Conservation (phyloP, 1,140 invertebrate genomes). For the Euschistus heros region DNA sequence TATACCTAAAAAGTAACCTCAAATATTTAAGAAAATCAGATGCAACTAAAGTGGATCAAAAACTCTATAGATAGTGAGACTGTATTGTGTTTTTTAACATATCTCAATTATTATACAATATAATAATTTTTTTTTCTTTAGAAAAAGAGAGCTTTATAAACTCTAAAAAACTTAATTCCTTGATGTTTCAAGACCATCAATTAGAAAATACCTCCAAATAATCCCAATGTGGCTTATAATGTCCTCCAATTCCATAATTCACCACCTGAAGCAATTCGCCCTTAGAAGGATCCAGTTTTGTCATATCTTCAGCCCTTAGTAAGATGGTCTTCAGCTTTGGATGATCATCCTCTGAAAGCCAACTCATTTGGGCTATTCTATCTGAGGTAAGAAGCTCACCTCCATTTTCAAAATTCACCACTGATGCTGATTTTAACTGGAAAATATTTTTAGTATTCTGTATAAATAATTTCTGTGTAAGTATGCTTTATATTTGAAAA, state of each 20-base stretch:
- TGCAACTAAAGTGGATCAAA: too few relatives aligned
- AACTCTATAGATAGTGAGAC: too few relatives aligned
- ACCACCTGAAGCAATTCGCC: conserved; percentile 94
- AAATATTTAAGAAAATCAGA: too few relatives aligned
- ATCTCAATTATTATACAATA: too few relatives aligned
- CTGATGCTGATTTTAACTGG: conserved; percentile 85
- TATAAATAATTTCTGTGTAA: too few relatives aligned
- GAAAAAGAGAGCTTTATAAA: too few relatives aligned
- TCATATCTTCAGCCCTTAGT: conserved; percentile 63
- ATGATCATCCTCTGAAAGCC: conserved; percentile 80
- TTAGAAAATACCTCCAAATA: conserved; percentile 62
- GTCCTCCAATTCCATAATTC: conserved; percentile 96
- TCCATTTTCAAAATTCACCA: conserved; percentile 90
- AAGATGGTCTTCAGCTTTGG: conserved; percentile 64
- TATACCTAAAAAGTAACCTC: too few relatives aligned
- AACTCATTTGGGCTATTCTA: conserved; percentile 94
- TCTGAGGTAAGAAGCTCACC: conserved; percentile 86
- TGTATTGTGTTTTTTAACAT: too few relatives aligned
- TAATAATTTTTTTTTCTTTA: too few relatives aligned
- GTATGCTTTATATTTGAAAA: too few relatives aligned
- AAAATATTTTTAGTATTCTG: conserved; percentile 29
- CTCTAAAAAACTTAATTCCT: too few relatives aligned
- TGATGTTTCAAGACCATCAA: too few relatives aligned
- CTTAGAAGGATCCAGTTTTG: conserved; percentile 69
- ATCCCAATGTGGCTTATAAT: conserved; percentile 99